These are phyloP conservation scores for Orthosia gracilis DNA, from an alignment of 2,888 invertebrate species.

Conservation along the genomic window DNA sequence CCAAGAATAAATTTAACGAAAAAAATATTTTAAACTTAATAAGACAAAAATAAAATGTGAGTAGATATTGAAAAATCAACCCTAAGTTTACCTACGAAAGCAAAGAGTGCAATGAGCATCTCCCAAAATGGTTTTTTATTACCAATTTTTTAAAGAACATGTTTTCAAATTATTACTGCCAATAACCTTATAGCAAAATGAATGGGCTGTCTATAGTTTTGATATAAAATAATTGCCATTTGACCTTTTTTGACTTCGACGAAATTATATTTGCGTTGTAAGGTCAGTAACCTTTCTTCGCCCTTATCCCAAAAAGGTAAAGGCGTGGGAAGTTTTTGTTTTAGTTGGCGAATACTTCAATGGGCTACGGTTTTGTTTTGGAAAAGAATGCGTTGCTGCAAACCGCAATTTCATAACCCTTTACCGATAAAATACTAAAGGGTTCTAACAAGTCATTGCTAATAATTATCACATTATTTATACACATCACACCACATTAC, in stretches of 20 bases:
- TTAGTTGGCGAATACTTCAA: background rate
- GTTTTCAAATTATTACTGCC: background rate
- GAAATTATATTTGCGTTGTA: constrained; percentile 21
- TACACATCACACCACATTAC: no score
- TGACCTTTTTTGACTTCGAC: constrained; percentile 9
- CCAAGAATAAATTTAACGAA: no score
- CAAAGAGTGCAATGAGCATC: background rate
- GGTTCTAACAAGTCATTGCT: no score
- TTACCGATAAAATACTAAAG: no score
- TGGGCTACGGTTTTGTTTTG: background rate
- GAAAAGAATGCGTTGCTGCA: background rate
- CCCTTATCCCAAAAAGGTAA: background rate
- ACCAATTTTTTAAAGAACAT: background rate
- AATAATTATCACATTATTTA: no score
- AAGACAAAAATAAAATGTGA: no score
- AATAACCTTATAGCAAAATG: background rate
- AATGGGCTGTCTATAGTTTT: constrained; percentile 11
- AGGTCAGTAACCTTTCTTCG: constrained; percentile 7
- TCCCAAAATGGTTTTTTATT: background rate
- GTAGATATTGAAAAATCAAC: no score
- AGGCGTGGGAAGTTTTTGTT: constrained; percentile 3
- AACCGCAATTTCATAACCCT: no score
- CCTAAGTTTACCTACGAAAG: background rate
- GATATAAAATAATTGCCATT: constrained; percentile 26
- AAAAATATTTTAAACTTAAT: no score